Conservation (phyloP, 2,888 invertebrate genomes). For the Cataglyphis rosenhaueri region DNA sequence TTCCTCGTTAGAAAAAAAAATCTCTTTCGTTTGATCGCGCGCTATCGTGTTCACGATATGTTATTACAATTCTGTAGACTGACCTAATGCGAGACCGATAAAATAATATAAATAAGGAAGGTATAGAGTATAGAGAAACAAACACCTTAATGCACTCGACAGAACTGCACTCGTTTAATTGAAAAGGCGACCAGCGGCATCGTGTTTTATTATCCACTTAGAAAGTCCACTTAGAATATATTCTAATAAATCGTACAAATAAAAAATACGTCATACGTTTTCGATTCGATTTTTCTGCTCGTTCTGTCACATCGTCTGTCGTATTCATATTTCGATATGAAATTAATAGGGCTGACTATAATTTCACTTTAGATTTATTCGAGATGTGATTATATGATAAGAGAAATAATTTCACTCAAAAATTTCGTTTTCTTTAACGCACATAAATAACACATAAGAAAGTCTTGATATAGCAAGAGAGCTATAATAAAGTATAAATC, state of each 20-base stretch:
- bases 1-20: neutral
- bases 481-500: neutral
- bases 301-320: neutral
- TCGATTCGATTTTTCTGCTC: neutral
- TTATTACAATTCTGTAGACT: neutral
- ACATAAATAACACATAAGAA: neutral
- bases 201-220: slow-evolving; percentile 8
- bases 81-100: neutral
- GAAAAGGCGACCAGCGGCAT: neutral
- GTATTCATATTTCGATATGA: neutral
- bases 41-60: neutral
- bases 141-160: neutral
- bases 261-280: neutral
- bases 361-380: neutral
- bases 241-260: slow-evolving; percentile 21
- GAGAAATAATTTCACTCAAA: neutral
- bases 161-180: neutral
- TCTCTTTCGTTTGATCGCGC: neutral
- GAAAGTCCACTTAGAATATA: neutral
- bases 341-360: neutral
- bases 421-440: neutral
- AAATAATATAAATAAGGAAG: neutral
- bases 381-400: neutral
- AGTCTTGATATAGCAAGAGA: neutral
- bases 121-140: neutral